These are phyloP conservation scores for Periphyllus acericola DNA, from an alignment of 2,888 invertebrate species.

Conservation along the genomic window DNA sequence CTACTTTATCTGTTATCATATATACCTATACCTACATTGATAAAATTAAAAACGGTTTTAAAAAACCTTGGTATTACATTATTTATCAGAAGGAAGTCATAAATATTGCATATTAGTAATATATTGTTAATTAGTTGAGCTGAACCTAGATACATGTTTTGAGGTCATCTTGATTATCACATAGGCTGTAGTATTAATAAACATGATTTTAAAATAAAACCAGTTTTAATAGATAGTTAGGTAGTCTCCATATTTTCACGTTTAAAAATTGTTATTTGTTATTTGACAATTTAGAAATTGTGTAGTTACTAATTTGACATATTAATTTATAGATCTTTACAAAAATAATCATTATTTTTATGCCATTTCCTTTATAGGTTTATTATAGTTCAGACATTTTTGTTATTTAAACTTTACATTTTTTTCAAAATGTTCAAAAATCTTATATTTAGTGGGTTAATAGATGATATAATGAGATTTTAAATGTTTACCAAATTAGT, in stretches of 20 bases:
- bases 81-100: neutral
- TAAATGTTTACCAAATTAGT: too few species aligned
- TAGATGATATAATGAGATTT: too few species aligned
- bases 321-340: neutral
- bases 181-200: neutral
- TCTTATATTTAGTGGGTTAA: too few species aligned
- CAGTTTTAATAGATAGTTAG: slow-evolving; percentile 9
- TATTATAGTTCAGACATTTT: too few species aligned
- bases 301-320: neutral
- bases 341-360: neutral
- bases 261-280: neutral
- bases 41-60: neutral
- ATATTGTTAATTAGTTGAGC: slow-evolving; percentile 6
- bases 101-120: neutral
- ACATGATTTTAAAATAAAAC: slow-evolving; percentile 29
- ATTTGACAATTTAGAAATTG: neutral
- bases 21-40: neutral
- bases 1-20: too few species aligned
- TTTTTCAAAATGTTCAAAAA: too few species aligned
- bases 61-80: slow-evolving; percentile 8
- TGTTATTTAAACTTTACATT: too few species aligned
- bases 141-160: slow-evolving; percentile 18
- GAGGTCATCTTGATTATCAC: slow-evolving; percentile 41
- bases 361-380: too few species aligned
- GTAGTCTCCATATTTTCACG: neutral